Base-by-base conservation (phyloP, 2,888 invertebrate genomes). In the Esperia sulphurella region DNA sequence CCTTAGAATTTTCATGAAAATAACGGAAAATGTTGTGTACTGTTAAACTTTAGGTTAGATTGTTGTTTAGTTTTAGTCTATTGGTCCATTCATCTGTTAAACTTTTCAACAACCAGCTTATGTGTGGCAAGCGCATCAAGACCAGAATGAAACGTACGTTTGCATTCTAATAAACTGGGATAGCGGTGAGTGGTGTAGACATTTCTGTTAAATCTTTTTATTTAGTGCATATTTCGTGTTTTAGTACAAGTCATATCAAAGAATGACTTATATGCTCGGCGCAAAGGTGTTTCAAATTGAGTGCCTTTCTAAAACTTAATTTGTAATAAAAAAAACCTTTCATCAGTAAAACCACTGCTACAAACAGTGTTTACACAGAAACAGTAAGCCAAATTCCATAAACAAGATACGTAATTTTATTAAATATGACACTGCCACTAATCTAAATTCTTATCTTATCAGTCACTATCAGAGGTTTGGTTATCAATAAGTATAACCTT, bases 101-200 rank as follows among this genome's bases (percentile, higher is more conserved):
- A 29, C 6, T 14, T 39, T 5, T 49, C 14, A 42, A 12, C 14
- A 58, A 62, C 66, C 58, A 70, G 69, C 71, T 58, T 67, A 83
- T 86, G 85, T 86, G 86, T 80, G 77, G 75, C 79, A 81, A 79
- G 81, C 72, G 74, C 71, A 77, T 78, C 68, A 86, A 81, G 70
- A 83, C 71, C 65, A 84, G 77, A 79, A 87, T 82, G 83, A 84
- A 85, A 83, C 85, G 84, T 79, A 84, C 79, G 80, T 83, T 72
- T 66, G 73, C 72, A 68, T 78, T 77, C 66, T 78, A 81, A 62
- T 76, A 71, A 75, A 71, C 67, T 75, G 70, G 69, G 74, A 75
- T 68, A 80, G 73, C 74, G 81, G 87, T 88, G 83, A 83, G 87
- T 81, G 51, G 54, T 59, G 50, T 60, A 65, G 68, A 61, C 57